phyloP scores from a whole-genome alignment of 2,888 invertebrate species.

The Morinoia aosen region DNA sequence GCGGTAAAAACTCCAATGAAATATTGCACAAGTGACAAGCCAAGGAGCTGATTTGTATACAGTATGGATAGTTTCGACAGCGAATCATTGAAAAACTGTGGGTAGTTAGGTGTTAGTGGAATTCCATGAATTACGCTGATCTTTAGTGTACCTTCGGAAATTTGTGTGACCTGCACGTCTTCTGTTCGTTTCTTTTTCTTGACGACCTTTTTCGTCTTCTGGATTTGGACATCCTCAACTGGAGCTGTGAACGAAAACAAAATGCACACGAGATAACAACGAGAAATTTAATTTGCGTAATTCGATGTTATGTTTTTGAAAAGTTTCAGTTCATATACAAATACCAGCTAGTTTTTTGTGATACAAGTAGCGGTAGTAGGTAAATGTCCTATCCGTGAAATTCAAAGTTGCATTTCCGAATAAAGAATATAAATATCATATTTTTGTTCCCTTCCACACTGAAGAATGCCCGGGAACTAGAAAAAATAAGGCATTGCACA shows the following conservation, averaged over 20 bases:
- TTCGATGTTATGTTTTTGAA: neutral
- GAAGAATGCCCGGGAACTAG: neutral
- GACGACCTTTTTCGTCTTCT: neutral
- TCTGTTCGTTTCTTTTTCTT: constrained; percentile 26
- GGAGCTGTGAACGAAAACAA: constrained; percentile 10
- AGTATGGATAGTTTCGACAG: neutral
- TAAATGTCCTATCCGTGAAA: neutral
- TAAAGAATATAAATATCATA: neutral
- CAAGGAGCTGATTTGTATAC: neutral
- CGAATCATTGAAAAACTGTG: neutral
- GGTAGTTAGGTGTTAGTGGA: neutral
- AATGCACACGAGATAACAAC: neutral
- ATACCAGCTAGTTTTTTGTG: neutral
- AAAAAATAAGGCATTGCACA: neutral
- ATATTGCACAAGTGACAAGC: neutral
- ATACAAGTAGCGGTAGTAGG: neutral
- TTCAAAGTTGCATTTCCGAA: neutral
- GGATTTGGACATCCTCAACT: neutral
- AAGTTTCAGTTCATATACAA: neutral
- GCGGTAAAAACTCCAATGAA: neutral
- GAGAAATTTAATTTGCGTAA: neutral
- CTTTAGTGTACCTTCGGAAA: constrained; percentile 19
- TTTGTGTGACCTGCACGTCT: neutral
- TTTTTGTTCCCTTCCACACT: too few relatives aligned
- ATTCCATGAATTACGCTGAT: neutral